Conservation (phyloP, 2,797 vertebrate species). For the Valencia hispanica region DNA sequence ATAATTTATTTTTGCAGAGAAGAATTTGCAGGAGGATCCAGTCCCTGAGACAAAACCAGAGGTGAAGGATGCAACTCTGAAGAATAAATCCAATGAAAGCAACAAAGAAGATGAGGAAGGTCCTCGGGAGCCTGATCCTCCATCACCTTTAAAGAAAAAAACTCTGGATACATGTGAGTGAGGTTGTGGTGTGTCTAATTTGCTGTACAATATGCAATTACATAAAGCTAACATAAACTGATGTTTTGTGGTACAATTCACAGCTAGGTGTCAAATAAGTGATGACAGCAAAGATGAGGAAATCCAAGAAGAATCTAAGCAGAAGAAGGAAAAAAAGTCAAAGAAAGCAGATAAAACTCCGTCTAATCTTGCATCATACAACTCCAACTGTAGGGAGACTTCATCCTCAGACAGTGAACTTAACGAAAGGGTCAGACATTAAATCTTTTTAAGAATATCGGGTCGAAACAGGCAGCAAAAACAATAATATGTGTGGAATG, state of each 20-base stretch:
- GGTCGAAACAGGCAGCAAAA: neutral
- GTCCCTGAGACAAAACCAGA: constrained; percentile 52
- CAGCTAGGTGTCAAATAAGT: constrained; percentile 79
- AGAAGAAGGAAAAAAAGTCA: constrained; percentile 47
- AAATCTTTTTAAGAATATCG: neutral
- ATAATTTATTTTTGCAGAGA: constrained; percentile 56
- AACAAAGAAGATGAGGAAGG: constrained; percentile 58
- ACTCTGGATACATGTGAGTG: constrained; percentile 70
- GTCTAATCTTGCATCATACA: constrained; percentile 71
- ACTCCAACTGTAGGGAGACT: constrained; percentile 77
- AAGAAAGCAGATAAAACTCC: constrained; percentile 61
- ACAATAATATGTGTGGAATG: neutral
- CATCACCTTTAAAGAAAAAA: constrained; percentile 69
- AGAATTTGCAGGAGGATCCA: constrained; percentile 37
- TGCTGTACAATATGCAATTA: neutral
- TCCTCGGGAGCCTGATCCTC: constrained; percentile 34
- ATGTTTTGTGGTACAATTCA: neutral
- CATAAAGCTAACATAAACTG: neutral
- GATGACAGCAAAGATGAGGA: constrained; percentile 76
- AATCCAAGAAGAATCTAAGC: constrained; percentile 28
- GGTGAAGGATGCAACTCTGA: constrained; percentile 40
- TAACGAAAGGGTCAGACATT: constrained; percentile 67
- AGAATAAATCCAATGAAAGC: constrained; percentile 46
- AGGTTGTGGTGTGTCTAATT: neutral
- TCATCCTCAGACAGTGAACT: constrained; percentile 72